Conservation (phyloP, 2,888 invertebrate species). For the Heliconius erato region DNA sequence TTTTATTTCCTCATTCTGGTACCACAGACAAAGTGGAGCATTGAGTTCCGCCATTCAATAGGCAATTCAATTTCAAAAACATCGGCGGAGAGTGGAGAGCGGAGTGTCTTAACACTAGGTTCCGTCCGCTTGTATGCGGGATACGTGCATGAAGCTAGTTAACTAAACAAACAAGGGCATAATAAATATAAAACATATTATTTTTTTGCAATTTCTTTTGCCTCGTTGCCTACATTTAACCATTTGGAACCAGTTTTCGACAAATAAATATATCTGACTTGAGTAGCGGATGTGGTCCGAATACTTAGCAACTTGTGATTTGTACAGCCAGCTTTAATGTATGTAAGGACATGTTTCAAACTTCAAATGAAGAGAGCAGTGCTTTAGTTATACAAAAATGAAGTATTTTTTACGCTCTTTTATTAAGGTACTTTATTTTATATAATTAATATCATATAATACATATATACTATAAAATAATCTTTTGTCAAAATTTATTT, state of each 20-base stretch:
- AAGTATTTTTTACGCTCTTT: not conserved
- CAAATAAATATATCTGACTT: conserved; percentile 31
- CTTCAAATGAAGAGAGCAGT: not conserved
- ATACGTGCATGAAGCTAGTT: not conserved
- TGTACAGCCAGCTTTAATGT: not conserved
- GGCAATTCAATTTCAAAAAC: too few relatives aligned
- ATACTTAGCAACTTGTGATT: conserved; percentile 17
- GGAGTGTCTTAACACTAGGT: too few relatives aligned
- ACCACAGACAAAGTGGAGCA: too few relatives aligned
- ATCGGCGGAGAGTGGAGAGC: too few relatives aligned
- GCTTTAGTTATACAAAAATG: not conserved
- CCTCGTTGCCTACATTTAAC: conserved; percentile 22
- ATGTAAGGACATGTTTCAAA: not conserved
- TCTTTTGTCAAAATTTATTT: too few relatives aligned
- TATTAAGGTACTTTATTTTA: not conserved
- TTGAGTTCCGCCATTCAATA: too few relatives aligned
- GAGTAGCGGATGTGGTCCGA: conserved; percentile 41
- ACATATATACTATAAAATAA: too few relatives aligned
- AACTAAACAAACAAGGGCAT: not conserved
- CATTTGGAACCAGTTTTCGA: conserved; percentile 40
- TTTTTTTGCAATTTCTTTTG: conserved; percentile 36
- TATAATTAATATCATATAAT: too few relatives aligned
- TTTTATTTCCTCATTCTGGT: too few relatives aligned
- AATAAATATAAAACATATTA: not conserved
- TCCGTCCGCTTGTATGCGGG: too few relatives aligned